Conservation (phyloP, 2,113 vertebrate genomes). For the Silurus meridionalis region DNA sequence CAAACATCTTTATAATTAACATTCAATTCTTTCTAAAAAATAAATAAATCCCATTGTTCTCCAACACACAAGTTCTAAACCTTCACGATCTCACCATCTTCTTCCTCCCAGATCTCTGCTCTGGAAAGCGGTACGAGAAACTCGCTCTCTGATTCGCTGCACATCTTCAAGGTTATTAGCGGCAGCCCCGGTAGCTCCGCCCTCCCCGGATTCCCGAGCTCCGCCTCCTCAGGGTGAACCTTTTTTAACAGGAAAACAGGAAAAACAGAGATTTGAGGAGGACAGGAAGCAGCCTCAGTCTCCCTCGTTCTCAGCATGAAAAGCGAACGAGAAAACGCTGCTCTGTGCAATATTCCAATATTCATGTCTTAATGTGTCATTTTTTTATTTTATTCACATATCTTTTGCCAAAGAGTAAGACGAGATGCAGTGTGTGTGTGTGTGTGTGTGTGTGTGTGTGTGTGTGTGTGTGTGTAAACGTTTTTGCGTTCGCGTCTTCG, state of each 20-base stretch:
- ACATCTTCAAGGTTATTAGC: slow-evolving; percentile 96
- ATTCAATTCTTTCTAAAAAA: not conserved
- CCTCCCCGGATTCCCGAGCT: slow-evolving; percentile 81
- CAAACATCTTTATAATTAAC: slow-evolving; percentile 30
- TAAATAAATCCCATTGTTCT: not conserved
- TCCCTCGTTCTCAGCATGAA: not conserved
- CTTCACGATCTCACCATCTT: not conserved
- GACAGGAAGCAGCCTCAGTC: not conserved
- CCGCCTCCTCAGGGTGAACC: slow-evolving; percentile 80
- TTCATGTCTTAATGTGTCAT: slow-evolving; percentile 63
- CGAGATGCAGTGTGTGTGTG: not conserved
- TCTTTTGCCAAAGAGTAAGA: slow-evolving; percentile 81
- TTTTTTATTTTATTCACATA: slow-evolving; percentile 72
- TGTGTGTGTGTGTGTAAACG: too few species aligned
- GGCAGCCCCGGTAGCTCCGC: slow-evolving; percentile 85
- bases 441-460: not conserved
- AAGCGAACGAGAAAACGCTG: slow-evolving; percentile 3
- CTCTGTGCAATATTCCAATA: slow-evolving; percentile 83
- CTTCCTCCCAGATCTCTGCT: slow-evolving; percentile 76
- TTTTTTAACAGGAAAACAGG: not conserved
- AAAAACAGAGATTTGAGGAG: not conserved
- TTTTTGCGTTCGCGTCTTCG: slow-evolving; percentile 63
- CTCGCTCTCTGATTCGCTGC: slow-evolving; percentile 84
- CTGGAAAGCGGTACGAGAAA: slow-evolving; percentile 81
- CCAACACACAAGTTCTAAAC: not conserved